phyloP scores from a whole-genome alignment of 2,113 vertebrate species.

The Eidolon helvum region DNA sequence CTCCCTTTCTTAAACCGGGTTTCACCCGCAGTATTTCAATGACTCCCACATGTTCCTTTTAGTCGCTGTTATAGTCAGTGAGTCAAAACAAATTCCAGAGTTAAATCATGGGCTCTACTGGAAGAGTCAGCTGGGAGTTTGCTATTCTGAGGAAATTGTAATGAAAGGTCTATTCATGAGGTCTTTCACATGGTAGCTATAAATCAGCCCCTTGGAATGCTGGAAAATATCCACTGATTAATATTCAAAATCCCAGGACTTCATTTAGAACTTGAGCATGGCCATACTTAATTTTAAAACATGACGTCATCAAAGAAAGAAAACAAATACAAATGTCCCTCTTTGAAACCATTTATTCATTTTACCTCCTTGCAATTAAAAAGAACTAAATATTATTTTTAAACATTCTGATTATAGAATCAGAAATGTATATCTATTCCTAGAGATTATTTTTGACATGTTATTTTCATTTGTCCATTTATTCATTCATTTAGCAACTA shows the following conservation, averaged over 20 bases:
- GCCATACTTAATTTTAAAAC: conserved; percentile 70
- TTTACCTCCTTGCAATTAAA: conserved; percentile 13
- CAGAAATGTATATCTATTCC: not conserved
- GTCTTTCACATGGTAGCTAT: conserved; percentile 42
- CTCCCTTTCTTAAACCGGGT: not conserved
- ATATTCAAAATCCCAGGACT: conserved; percentile 58
- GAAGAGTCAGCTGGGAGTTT: conserved; percentile 44
- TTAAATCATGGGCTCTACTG: conserved; percentile 47
- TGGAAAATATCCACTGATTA: conserved; percentile 51
- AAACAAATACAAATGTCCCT: conserved; percentile 42
- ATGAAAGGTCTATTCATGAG: conserved; percentile 62
- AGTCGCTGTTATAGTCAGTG: conserved; percentile 20
- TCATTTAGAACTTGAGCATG: not conserved
- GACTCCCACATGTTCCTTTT: not conserved
- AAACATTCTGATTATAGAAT: conserved; percentile 5
- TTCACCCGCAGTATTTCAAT: not conserved
- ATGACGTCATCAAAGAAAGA: conserved; percentile 57
- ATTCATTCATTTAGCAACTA: not conserved
- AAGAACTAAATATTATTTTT: conserved; percentile 30
- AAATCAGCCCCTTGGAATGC: conserved; percentile 64
- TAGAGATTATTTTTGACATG: not conserved
- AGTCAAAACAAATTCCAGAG: conserved; percentile 60
- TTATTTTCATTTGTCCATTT: not conserved
- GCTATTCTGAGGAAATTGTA: conserved; percentile 67
- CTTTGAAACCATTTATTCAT: conserved; percentile 30